Conservation (phyloP, 2,113 vertebrate species). For the Eurypyga helias region DNA sequence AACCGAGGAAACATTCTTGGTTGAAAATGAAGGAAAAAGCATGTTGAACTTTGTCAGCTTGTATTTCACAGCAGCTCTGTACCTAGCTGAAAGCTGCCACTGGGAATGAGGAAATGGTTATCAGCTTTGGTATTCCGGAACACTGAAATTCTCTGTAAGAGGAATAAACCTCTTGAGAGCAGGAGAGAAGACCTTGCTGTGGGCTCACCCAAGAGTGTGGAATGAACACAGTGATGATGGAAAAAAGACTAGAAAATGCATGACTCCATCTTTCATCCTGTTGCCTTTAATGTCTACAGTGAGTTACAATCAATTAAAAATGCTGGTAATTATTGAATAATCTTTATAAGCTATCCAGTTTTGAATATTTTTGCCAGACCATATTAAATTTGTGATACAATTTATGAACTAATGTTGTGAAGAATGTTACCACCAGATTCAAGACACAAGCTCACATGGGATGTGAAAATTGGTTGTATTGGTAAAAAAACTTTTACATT, state of each 20-base stretch:
- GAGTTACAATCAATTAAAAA: not conserved
- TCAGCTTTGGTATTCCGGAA: not conserved
- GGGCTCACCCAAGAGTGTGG: not conserved
- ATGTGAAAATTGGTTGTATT: not conserved
- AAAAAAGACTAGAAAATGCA: not conserved
- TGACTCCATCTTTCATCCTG: not conserved
- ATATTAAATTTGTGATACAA: not conserved
- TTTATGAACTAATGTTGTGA: not conserved
- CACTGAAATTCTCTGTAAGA: not conserved
- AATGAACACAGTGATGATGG: not conserved
- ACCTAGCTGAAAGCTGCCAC: not conserved
- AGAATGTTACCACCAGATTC: not conserved
- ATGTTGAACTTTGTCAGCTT: not conserved
- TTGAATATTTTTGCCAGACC: not conserved
- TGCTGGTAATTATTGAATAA: not conserved
- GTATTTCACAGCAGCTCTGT: not conserved
- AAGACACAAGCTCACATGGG: not conserved
- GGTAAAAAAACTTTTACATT: not conserved
- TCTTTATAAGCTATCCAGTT: not conserved
- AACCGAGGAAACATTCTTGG: not conserved
- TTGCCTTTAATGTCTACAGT: not conserved
- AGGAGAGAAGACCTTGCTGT: not conserved
- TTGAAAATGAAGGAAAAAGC: not conserved
- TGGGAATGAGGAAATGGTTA: not conserved
- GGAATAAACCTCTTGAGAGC: not conserved